phyloP scores from a whole-genome alignment of 2,888 invertebrate species.

The Chorisops tibialis region DNA sequence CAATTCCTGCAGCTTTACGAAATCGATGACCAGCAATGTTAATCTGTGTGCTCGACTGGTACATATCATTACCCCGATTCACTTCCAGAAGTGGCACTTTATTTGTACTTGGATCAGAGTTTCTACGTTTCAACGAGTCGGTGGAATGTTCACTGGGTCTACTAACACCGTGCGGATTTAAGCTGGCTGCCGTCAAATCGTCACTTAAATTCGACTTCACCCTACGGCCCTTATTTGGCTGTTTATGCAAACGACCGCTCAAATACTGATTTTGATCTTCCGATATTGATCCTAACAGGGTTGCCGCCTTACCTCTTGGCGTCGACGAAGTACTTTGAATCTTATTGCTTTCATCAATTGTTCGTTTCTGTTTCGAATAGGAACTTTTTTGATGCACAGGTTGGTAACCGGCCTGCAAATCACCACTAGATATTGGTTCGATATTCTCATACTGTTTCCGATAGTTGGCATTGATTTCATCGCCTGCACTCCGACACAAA shows the following conservation, averaged over 20 bases:
- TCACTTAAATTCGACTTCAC: constrained; percentile 40
- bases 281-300: constrained; percentile 39
- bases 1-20: constrained; percentile 71
- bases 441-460: constrained; percentile 37
- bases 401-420: constrained; percentile 26
- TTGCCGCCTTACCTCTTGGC: constrained; percentile 38
- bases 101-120: constrained; percentile 67
- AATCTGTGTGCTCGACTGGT: constrained; percentile 52
- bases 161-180: constrained; percentile 30
- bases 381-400: constrained; percentile 34
- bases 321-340: constrained; percentile 17
- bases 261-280: constrained; percentile 36
- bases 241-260: constrained; percentile 32
- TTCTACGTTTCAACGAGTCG: constrained; percentile 59
- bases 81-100: constrained; percentile 52
- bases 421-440: constrained; percentile 22
- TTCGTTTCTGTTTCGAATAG: constrained; percentile 34
- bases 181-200: constrained; percentile 32
- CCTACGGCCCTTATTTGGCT: constrained; percentile 27
- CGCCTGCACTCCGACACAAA: constrained; percentile 52
- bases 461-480: constrained; percentile 51
- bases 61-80: constrained; percentile 51
- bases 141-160: constrained; percentile 12
- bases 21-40: constrained; percentile 74
- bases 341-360: constrained; percentile 14